Conservation (phyloP, 2,113 vertebrate genomes). For the Loxodonta africana region DNA sequence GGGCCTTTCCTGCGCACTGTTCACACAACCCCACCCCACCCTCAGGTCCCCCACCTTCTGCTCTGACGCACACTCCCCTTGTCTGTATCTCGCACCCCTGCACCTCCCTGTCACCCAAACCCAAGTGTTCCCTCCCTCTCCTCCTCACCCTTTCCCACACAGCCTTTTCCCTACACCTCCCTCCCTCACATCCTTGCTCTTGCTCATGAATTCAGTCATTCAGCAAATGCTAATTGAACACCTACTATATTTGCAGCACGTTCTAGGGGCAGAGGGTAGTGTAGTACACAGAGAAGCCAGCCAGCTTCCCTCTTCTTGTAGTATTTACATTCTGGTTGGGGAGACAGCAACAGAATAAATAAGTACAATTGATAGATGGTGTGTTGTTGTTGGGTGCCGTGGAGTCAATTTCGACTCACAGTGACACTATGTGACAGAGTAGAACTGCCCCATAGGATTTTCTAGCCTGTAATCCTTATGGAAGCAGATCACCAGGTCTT, state of each 20-base stretch:
- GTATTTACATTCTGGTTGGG: rapidly evolving
- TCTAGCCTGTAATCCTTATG: no score
- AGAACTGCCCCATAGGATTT: no score
- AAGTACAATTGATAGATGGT: rapidly evolving
- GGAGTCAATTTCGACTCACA: no score
- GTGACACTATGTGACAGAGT: no score
- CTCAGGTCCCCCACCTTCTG: neutral
- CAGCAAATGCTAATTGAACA: rapidly evolving
- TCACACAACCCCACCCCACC: neutral
- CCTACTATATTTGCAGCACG: rapidly evolving
- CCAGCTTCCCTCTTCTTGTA: rapidly evolving
- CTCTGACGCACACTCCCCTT: rapidly evolving
- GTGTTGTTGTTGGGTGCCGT: no score
- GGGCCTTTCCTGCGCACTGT: neutral
- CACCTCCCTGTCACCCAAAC: no score
- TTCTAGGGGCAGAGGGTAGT: neutral
- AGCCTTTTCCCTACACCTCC: rapidly evolving
- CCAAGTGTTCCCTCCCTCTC: no score
- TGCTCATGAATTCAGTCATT: neutral
- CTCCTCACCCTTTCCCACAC: rapidly evolving
- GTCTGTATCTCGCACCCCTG: neutral
- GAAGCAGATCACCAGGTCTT: neutral
- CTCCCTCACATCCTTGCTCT: neutral
- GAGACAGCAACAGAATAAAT: neutral
- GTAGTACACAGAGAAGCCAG: neutral